phyloP scores from a whole-genome alignment of 1,140 invertebrate genomes.

The Chrysomallon squamiferum region DNA sequence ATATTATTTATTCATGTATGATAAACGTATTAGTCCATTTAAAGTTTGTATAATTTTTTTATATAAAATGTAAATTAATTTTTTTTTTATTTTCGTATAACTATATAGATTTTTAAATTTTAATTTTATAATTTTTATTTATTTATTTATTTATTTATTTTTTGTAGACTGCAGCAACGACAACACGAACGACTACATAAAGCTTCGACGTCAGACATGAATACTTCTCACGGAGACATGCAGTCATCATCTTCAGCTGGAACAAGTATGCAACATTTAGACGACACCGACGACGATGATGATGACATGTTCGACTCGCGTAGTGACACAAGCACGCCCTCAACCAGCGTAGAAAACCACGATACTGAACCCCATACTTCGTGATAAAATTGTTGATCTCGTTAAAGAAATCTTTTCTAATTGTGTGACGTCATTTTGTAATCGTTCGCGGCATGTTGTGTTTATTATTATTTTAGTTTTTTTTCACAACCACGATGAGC shows the following conservation, averaged over 20 bases:
- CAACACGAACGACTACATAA: not conserved
- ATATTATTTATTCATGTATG: too few species aligned
- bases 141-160: not conserved
- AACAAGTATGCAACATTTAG: not conserved
- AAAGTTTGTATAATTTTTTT: too few species aligned
- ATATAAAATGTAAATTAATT: too few species aligned
- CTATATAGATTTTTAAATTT: too few species aligned
- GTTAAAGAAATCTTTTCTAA: not conserved
- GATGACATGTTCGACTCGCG: slow-evolving; percentile 6
- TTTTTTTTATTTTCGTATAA: too few species aligned
- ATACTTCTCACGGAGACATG: not conserved
- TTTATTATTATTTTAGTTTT: too few species aligned
- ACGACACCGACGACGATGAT: slow-evolving; percentile 5
- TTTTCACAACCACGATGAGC: too few species aligned
- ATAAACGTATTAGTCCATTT: too few species aligned
- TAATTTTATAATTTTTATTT: too few species aligned
- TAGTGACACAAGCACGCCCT: slow-evolving; percentile 13
- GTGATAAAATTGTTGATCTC: not conserved
- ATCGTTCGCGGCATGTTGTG: not conserved
- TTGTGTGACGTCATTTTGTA: not conserved
- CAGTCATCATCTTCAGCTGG: not conserved
- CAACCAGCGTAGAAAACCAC: slow-evolving; percentile 8
- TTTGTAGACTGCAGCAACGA: slow-evolving; percentile 1
- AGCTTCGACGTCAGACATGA: not conserved
- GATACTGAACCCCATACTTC: slow-evolving; percentile 4